Percentiles rank a stretch among this genome's conserved stretches.
These are phyloP conservation scores for Ooceraea biroi DNA, from an alignment of 1,140 invertebrate genomes.

Conservation along the genomic window DNA sequence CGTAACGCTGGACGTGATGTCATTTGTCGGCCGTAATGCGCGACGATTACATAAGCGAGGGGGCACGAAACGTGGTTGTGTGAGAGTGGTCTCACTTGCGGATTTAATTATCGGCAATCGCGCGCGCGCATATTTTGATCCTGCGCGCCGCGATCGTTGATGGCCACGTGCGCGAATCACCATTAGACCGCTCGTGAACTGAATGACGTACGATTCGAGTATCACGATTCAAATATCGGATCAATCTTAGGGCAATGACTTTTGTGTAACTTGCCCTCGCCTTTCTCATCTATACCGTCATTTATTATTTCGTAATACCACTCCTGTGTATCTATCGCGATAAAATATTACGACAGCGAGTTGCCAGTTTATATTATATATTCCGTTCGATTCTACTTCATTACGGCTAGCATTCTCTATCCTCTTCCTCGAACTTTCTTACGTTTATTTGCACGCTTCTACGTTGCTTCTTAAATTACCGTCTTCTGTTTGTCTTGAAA, in stretches of 20 bases:
- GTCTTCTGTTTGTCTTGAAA: no score
- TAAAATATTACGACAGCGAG: no score
- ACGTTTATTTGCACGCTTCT: no score
- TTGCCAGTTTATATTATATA: no score
- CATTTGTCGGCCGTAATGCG: conserved; percentile 68
- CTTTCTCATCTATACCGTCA: not conserved
- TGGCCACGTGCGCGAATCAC: not conserved
- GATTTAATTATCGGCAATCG: conserved; percentile 23
- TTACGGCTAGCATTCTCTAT: no score
- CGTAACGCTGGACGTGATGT: conserved; percentile 70
- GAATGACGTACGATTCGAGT: not conserved
- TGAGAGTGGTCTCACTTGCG: conserved; percentile 22
- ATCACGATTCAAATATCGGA: not conserved
- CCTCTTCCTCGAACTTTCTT: no score
- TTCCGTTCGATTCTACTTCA: no score
- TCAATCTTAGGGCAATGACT: not conserved
- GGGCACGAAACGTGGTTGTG: conserved; percentile 31
- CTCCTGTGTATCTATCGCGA: no score
- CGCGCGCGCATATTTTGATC: not conserved
- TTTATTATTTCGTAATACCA: not conserved
- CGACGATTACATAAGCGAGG: conserved; percentile 63
- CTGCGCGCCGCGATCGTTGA: not conserved
- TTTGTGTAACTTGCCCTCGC: not conserved
- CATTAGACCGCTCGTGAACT: not conserved
- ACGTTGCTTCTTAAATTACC: no score